Evolutionary conservation across 2,113 vertebrate genomes (phyloP).

Genomic region (Hiodon alosoides): DNA sequence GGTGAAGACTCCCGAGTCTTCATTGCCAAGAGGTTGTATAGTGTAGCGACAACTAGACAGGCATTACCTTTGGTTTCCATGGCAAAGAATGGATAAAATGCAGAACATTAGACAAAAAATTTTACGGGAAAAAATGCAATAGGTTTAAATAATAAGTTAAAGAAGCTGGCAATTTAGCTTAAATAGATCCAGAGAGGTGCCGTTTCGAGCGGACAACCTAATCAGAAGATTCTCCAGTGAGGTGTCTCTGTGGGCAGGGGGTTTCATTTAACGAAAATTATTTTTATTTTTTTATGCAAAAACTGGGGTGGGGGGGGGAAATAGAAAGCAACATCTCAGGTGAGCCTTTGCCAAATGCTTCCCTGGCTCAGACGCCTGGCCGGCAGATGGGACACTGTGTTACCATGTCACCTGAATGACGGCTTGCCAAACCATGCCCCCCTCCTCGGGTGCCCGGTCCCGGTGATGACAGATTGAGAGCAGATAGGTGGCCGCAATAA

Average conservation of each 20-base stretch:
- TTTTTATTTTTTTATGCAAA: conserved; percentile 21
- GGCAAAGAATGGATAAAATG: neutral
- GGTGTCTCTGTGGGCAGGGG: conserved; percentile 23
- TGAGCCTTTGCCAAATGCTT: conserved; percentile 39
- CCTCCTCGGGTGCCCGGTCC: conserved; percentile 44
- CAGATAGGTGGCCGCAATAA: conserved; percentile 63
- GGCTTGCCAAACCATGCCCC: conserved; percentile 39
- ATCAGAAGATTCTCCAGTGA: conserved; percentile 29
- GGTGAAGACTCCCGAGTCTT: conserved; percentile 15
- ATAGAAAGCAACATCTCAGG: conserved; percentile 22
- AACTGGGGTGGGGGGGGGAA: conserved; percentile 22
- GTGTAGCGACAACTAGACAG: neutral
- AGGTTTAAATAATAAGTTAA: conserved; percentile 27
- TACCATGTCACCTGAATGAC: conserved; percentile 59
- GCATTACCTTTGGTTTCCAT: neutral
- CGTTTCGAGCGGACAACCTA: conserved; percentile 31
- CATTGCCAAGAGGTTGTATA: conserved; percentile 17
- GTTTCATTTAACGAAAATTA: conserved; percentile 7
- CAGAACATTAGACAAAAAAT: neutral
- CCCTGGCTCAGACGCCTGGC: conserved; percentile 40
- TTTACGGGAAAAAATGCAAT: neutral
- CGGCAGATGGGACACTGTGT: conserved; percentile 64
- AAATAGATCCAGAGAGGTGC: conserved; percentile 29
- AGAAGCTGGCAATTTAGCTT: conserved; percentile 20
- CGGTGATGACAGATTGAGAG: conserved; percentile 63